Base-by-base conservation (phyloP, 2,888 invertebrate species). In the Dicyrtomina minuta region DNA sequence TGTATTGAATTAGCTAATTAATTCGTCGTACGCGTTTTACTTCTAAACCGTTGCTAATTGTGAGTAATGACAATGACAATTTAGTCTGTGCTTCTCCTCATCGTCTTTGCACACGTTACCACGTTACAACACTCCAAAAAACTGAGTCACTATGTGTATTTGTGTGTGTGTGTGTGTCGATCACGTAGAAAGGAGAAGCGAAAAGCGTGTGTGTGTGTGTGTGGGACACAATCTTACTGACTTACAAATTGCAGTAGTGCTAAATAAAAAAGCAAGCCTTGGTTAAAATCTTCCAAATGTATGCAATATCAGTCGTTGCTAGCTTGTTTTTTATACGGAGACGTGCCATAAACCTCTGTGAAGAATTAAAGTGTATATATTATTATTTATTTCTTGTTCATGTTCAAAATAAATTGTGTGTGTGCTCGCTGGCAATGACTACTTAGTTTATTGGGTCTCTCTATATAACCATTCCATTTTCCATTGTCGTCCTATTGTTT, bases 21-120 rank as follows among this genome's bases (percentile, higher is more conserved):
- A 62, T 62, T 62, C 46, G 62, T 62, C 62, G 17, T 26, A 60
- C 24, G 43, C 12, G 44, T 60, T 60, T 60, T 43, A 60, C 39
- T 24, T 17, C 43, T 27, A 49, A 62, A 62, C 51, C 62, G 49
- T 22, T n/a, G 12, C 62, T 62, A 61, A 61, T 61, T 46, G 62
- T 62, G 46, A 62, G 46, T 62, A 62, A 51, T 62, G 61, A 61
- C 46, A 43, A 27, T 49, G 33, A 33, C 33, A 33, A 33, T 55
- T 24, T 12, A 55, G 26, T 24, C 26, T 55, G 22, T 22, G 24
- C 24, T 55, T 55, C 15, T 10, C 24, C 27, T 55, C 4, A n/a
- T n/a, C n/a, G n/a, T n/a, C n/a, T n/a, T n/a, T n/a, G n/a, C n/a
- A n/a, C n/a, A n/a, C n/a, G n/a, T n/a, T n/a, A n/a, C n/a, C n/a